Evolutionary conservation across 2,797 vertebrate genomes (phyloP), one percentile per base, ranked within the genome.

Genomic region (Enteromius anoplus): DNA sequence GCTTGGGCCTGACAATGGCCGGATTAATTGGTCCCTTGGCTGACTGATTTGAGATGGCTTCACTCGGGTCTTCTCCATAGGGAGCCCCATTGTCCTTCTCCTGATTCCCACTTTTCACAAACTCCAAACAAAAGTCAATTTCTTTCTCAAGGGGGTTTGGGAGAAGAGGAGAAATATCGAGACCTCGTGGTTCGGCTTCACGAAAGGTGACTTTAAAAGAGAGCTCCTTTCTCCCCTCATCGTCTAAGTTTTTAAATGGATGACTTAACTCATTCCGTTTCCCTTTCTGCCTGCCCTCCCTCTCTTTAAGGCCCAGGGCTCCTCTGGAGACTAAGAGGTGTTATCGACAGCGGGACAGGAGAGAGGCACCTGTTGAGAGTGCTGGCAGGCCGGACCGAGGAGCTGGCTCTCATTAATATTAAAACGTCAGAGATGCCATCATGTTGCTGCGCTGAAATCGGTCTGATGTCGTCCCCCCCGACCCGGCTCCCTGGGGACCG

Each of bases 111-210:
- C 97, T 99, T 99, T 98, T 98, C 98, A 99, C 98, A 97, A 99
- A 98, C 98, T 99, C 97, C 96, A 99, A 99, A 99, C 98, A 99
- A 99, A 99, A 99, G 98, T 99, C 98, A 99, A 99, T 98, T 98
- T 99, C 97, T 98, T 97, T 97, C 97, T 97, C 95, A 97, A 96
- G 96, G 94, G 92, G 91, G 90, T 87, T 87, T 84, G 84, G 82
- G 78, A 88, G 87, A 86, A 87, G 85, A 94, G 94, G 93, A 90
- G 90, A 93, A 94, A 95, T 93, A 96, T 96, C 94, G 93, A 96
- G 95, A 96, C 92, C 86, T 86, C 83, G 91, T 95, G 96, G 96
- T 98, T 95, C 93, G 95, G 95, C 95, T 94, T 83, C n/a, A 75
- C 26, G 75, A 88, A 82, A 89, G 96, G 96, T 97, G 96, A 98